Base-by-base conservation (phyloP, 2,113 vertebrate genomes). In the Centropus bengalensis region DNA sequence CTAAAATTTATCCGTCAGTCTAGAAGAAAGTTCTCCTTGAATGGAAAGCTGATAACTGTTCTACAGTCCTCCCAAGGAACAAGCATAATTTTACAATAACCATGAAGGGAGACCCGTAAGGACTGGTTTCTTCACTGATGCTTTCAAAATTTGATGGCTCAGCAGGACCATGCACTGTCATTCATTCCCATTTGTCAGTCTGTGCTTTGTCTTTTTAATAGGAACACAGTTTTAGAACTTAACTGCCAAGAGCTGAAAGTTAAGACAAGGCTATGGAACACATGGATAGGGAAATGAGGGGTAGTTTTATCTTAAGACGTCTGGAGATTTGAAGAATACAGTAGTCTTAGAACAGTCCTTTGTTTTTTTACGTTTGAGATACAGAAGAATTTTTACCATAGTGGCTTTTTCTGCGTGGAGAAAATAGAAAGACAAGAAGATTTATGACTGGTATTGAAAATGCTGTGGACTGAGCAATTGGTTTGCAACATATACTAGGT, bases 391-490 rank as follows among this genome's bases (percentile, higher is more conserved):
- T 83, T 83, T 86, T 88, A 55, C 33, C 4, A 1, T 52, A 64
- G 23, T 55, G 21, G 5, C 52, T 70, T 78, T 78, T 75, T 70
- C 47, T 82, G 66, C 64, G 36, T 36, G n/a, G 27, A 67, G 71
- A 67, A 92, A 69, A 79, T 58, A 51, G 33, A 62, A 64, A 66
- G 82, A 70, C 58, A 66, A 62, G 49, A 85, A 69, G 68, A 88
- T 91, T 91, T 89, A 91, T 91, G 89, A 47, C 45, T 62, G 8
- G 22, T 70, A 56, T 49, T 88, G 82, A 89, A 91, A 80, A 52
- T 81, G 10, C 21, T 3, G 4, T 38, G 79, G 32, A 49, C 70
- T 83, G 26, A 89, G 59, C 45, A 85, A 38, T 54, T 74, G 63
- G 52, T 32, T 47, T 86, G 38, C 73, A 88, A 36, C 22, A 2